phyloP scores from a whole-genome alignment of 2,797 vertebrate genomes.

The Rhinichthys osculus region DNA sequence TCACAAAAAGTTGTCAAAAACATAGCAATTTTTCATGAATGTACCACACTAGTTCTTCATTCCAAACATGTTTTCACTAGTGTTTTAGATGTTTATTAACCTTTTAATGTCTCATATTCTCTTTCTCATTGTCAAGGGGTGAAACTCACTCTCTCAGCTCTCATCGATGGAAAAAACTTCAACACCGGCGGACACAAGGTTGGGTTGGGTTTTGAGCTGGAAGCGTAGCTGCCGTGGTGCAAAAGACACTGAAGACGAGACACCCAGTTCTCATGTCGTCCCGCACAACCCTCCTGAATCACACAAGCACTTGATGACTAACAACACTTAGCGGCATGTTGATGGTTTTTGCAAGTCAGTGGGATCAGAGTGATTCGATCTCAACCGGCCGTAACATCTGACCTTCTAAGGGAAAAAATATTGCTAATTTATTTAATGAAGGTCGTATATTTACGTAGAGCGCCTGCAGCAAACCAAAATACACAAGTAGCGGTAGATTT shows the following conservation, averaged over 20 bases:
- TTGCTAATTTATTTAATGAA: constrained; percentile 35
- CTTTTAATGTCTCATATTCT: background rate
- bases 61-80: background rate
- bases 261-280: background rate
- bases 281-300: constrained; percentile 20
- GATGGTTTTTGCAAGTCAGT: background rate
- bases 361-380: background rate
- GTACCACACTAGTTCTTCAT: background rate
- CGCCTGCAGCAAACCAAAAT: constrained; percentile 6
- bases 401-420: constrained; percentile 15
- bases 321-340: constrained; percentile 20
- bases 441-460: background rate
- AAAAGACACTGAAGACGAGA: constrained; percentile 1
- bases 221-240: constrained; percentile 77
- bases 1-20: background rate
- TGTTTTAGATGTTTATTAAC: background rate
- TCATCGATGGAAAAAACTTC: constrained; percentile 95
- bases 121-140: constrained; percentile 78
- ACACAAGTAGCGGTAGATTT: constrained; percentile 10
- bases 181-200: constrained; percentile 93
- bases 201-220: constrained; percentile 93
- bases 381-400: background rate
- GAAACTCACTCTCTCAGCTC: constrained; percentile 91
- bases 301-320: constrained; percentile 13
- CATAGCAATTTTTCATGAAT: background rate